These are phyloP conservation scores for Gandaritis pyraliata DNA, from an alignment of 2,888 invertebrate genomes.

Conservation along the genomic window DNA sequence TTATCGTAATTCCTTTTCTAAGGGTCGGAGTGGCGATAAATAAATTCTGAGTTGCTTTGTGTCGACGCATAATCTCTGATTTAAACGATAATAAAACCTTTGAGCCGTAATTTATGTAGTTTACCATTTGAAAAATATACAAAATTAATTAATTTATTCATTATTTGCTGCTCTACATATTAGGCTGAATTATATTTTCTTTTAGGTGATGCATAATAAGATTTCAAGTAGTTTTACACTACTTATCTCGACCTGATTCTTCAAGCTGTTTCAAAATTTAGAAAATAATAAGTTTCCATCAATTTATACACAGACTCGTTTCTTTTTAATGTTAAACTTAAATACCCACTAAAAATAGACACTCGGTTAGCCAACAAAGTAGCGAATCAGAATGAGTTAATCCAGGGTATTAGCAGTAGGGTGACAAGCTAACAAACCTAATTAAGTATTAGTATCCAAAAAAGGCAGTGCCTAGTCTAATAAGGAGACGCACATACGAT, in stretches of 20 bases:
- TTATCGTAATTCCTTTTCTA: conserved; percentile 73
- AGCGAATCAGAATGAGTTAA: background rate
- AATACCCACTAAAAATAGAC: background rate
- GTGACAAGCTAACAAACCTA: conserved; percentile 16
- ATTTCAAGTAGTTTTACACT: too few relatives aligned
- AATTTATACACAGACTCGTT: too few relatives aligned
- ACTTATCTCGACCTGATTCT: background rate
- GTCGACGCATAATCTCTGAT: conserved; percentile 61
- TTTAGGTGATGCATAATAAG: too few relatives aligned
- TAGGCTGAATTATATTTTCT: too few relatives aligned
- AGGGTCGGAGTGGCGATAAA: conserved; percentile 54
- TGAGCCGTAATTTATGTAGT: conserved; percentile 15
- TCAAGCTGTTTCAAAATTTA: background rate
- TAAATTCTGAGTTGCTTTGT: conserved; percentile 54
- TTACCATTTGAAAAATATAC: conserved; percentile 9
- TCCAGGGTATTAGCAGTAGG: conserved; percentile 8
- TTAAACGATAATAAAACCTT: conserved; percentile 50
- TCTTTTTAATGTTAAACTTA: too few relatives aligned
- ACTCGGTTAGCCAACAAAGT: background rate
- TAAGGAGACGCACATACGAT: background rate
- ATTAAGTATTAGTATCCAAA: conserved; percentile 20
- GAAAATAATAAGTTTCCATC: too few relatives aligned
- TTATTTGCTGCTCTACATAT: too few relatives aligned
- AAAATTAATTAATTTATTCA: background rate
- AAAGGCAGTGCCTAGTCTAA: conserved; percentile 11